Base-by-base conservation (phyloP, 1,140 invertebrate genomes). In the Muscidifurax raptorellus region DNA sequence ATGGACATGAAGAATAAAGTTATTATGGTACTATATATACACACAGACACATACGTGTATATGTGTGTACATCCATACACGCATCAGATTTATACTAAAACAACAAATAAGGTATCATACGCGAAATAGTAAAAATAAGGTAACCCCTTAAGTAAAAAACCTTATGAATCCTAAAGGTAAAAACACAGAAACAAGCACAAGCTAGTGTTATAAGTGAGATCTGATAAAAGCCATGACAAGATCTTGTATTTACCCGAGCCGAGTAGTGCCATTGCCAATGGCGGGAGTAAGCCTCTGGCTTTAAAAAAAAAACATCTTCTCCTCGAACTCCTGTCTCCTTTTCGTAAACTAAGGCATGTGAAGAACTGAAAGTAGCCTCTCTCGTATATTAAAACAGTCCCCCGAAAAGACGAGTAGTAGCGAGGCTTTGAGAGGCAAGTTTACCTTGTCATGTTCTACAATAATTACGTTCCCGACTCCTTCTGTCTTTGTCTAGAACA, bases 401-500 rank as follows among this genome's bases (percentile, higher is more conserved):
- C 44, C 22, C 52, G 52, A 59, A 59, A n/a, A 59, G 52, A 59
- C 52, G 52, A 59, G 52, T 59, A 59, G 52, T 59, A 59, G 22
- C 15, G 22, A 59, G 52, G 52, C 52, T 59, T 59, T 18, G 52
- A 59, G 52, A 59, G 18, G 22, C 47, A 52, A 59, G 52, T 59
- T 59, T 59, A 59, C 52, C 52, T 59, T 59, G 52, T 59, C 52
- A 59, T 59, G 52, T 59, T 59, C 52, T 59, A 59, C 52, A 59
- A 59, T 59, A 18, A 59, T 22, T 22, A n/a, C 18, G 18, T 59
- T 59, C 18, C 22, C 0, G 0, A n/a, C 52, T 22, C 22, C 9
- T n/a, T 59, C 52, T 22, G 52, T 59, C 52, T 59, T n/a, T 22
- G 15, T 22, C 18, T 59, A 7, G 15, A 7, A 7, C 52, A 22